These are phyloP conservation scores for Calcarius lapponicus DNA, from an alignment of 2,797 vertebrate genomes.

Conservation along the genomic window DNA sequence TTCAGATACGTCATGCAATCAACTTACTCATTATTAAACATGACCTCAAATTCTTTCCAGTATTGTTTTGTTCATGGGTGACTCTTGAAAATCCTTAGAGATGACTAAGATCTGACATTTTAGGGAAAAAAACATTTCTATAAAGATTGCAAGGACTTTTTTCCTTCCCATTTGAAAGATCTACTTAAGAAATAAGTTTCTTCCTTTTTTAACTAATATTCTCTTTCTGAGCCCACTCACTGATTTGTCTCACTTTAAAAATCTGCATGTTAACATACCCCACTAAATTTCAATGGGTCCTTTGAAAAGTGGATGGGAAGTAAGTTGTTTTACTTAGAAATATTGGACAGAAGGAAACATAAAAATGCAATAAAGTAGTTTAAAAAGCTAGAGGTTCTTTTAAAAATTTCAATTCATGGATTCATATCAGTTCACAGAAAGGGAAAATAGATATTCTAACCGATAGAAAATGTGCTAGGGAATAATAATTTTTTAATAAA, in stretches of 20 bases:
- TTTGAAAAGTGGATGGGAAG: background rate
- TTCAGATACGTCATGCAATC: background rate
- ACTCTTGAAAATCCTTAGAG: background rate
- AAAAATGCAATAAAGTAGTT: background rate
- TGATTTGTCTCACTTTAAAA: background rate
- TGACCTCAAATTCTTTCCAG: background rate
- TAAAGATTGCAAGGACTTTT: background rate
- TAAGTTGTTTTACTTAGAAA: background rate
- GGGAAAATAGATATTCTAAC: background rate
- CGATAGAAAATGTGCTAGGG: background rate
- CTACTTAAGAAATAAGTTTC: background rate
- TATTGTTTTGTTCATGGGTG: background rate
- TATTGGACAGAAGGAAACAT: background rate
- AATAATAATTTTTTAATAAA: background rate
- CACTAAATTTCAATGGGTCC: background rate
- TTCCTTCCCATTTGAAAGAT: background rate
- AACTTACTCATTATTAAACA: background rate
- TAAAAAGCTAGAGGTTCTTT: background rate
- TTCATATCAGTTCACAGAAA: background rate
- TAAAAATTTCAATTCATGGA: background rate
- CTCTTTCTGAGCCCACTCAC: background rate
- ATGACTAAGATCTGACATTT: background rate
- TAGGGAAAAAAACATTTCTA: background rate
- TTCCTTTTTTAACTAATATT: background rate
- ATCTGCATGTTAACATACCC: background rate